These are phyloP conservation scores for Margarornis squamiger DNA, from an alignment of 2,797 vertebrate genomes.

Conservation along the genomic window DNA sequence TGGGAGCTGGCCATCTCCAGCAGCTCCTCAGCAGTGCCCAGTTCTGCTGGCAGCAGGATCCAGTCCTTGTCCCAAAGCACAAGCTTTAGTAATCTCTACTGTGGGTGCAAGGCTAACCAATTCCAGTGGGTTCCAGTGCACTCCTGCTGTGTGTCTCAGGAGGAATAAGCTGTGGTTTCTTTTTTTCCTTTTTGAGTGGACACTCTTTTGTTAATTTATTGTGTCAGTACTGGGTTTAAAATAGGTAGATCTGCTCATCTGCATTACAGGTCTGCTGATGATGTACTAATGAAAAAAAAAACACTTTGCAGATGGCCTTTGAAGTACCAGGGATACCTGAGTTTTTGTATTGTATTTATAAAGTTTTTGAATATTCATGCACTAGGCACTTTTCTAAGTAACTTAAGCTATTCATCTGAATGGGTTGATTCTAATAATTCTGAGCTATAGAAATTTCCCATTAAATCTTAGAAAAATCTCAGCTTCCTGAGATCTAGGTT, in stretches of 20 bases:
- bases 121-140: not conserved
- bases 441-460: not conserved
- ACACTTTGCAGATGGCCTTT: not conserved
- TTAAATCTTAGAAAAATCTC: not conserved
- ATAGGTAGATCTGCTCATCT: not conserved
- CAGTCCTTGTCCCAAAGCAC: not conserved
- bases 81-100: not conserved
- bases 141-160: not conserved
- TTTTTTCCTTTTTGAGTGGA: not conserved
- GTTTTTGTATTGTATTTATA: not conserved
- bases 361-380: not conserved
- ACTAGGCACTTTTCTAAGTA: not conserved
- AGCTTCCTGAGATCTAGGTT: not conserved
- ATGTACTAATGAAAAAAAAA: not conserved
- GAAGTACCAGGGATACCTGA: not conserved
- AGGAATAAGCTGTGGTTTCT: not conserved
- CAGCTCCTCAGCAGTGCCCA: not conserved
- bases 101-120: fast-evolving
- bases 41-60: not conserved
- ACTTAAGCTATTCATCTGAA: not conserved
- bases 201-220: not conserved
- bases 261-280: not conserved
- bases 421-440: not conserved
- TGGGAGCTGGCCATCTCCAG: not conserved
- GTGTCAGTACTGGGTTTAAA: not conserved